These are phyloP conservation scores for Hecatera dysodea DNA, from an alignment of 2,888 invertebrate genomes.

Conservation along the genomic window DNA sequence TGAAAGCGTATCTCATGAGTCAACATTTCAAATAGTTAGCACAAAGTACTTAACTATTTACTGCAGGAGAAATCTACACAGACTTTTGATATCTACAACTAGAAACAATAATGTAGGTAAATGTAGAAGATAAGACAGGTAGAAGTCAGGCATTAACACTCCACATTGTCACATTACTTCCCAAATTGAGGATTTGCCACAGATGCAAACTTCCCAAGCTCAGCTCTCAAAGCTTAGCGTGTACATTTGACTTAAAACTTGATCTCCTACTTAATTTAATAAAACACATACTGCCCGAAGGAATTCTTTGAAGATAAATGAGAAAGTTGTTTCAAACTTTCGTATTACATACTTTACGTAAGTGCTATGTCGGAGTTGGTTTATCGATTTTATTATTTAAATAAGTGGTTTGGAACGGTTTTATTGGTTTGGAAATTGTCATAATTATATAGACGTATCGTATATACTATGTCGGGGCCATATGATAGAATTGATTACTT, in stretches of 20 bases:
- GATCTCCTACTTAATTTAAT: conserved; percentile 55
- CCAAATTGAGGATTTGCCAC: conserved; percentile 47
- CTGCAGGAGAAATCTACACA: no score
- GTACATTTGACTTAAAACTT: conserved; percentile 47
- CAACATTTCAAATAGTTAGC: no score
- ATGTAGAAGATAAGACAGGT: neutral
- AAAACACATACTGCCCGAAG: conserved; percentile 49
- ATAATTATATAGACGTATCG: no score
- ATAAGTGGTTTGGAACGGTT: conserved; percentile 18
- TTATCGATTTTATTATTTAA: conserved; percentile 29
- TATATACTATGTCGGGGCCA: no score
- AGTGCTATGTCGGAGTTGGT: conserved; percentile 26
- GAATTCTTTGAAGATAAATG: conserved; percentile 42
- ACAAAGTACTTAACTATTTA: no score
- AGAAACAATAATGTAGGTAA: no score
- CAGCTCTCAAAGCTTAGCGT: conserved; percentile 40
- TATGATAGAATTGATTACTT: no score
- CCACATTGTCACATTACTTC: conserved; percentile 21
- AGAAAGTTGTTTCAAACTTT: conserved; percentile 46
- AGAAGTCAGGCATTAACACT: conserved; percentile 11
- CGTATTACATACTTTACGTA: no score
- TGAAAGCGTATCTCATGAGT: no score
- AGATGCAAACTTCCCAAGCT: conserved; percentile 53
- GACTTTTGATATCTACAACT: no score
- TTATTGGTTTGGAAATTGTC: conserved; percentile 5